These are phyloP conservation scores for Coelopa frigida DNA, from an alignment of 1,140 invertebrate species.

Conservation along the genomic window DNA sequence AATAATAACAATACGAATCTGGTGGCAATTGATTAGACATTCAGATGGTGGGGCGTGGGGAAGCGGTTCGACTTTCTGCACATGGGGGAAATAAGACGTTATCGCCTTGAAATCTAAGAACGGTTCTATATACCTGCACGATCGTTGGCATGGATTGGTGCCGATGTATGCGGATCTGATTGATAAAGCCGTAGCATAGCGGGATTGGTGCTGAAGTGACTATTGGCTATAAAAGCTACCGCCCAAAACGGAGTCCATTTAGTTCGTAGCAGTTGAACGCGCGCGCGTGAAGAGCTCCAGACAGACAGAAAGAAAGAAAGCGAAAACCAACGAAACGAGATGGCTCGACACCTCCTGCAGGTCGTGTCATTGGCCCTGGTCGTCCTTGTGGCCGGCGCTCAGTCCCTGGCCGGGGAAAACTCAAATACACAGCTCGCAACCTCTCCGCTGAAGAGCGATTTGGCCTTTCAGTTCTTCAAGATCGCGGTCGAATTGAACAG, in stretches of 20 bases:
- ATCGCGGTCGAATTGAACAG: too few species aligned
- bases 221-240: constrained; percentile 16
- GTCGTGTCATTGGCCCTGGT: constrained; percentile 11
- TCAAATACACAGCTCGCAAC: constrained; percentile 8
- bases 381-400: constrained; percentile 3
- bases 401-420: neutral
- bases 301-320: neutral
- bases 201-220: too few species aligned
- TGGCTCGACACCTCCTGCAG: constrained; percentile 12
- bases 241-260: neutral
- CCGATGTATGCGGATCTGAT: too few species aligned
- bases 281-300: constrained; percentile 1
- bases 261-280: constrained; percentile 11
- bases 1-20: too few species aligned
- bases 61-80: too few species aligned
- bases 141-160: too few species aligned
- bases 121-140: too few species aligned
- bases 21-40: too few species aligned
- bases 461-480: constrained; percentile 10
- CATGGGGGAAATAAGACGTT: too few species aligned
- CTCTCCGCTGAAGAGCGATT: constrained; percentile 11
- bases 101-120: too few species aligned
- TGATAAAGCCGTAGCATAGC: too few species aligned
- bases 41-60: too few species aligned
- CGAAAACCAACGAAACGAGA: constrained; percentile 1